A percentile compares a stretch with the other conserved stretches of the same genome.
Conservation (phyloP, 2,113 vertebrate species). For the Zapornia atra region DNA sequence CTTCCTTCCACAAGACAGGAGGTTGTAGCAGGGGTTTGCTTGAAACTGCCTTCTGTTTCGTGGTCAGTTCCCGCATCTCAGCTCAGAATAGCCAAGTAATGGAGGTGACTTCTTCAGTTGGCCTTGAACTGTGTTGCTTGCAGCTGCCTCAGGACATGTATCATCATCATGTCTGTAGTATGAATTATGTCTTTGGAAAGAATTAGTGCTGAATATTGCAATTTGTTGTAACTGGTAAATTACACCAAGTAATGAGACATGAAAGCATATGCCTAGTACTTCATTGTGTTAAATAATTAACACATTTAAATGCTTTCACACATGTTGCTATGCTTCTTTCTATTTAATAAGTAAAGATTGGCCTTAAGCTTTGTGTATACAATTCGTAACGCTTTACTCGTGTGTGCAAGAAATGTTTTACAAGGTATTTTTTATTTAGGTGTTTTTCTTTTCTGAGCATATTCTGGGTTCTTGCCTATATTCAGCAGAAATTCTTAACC, state of each 20-base stretch:
- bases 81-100: not conserved
- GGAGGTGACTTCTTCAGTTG: not conserved
- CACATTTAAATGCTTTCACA: not conserved
- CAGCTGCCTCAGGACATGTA: not conserved
- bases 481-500: not conserved
- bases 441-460: not conserved
- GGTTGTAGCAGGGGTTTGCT: not conserved
- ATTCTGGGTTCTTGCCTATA: not conserved
- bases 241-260: not conserved
- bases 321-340: not conserved
- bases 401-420: not conserved
- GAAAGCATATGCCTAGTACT: not conserved
- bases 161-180: not conserved
- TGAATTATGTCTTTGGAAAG: not conserved
- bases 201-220: not conserved
- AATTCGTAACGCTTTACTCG: not conserved
- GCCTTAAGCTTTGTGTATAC: not conserved
- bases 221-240: not conserved
- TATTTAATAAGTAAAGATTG: not conserved
- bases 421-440: not conserved
- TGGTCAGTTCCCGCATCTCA: not conserved
- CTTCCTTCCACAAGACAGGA: not conserved
- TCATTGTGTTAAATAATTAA: not conserved
- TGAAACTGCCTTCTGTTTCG: not conserved
- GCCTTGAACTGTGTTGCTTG: rapidly evolving